A percentile compares a stretch with the other conserved stretches of the same genome.
phyloP scores from a whole-genome alignment of 2,888 invertebrate genomes.

The Diaprepes abbreviatus region DNA sequence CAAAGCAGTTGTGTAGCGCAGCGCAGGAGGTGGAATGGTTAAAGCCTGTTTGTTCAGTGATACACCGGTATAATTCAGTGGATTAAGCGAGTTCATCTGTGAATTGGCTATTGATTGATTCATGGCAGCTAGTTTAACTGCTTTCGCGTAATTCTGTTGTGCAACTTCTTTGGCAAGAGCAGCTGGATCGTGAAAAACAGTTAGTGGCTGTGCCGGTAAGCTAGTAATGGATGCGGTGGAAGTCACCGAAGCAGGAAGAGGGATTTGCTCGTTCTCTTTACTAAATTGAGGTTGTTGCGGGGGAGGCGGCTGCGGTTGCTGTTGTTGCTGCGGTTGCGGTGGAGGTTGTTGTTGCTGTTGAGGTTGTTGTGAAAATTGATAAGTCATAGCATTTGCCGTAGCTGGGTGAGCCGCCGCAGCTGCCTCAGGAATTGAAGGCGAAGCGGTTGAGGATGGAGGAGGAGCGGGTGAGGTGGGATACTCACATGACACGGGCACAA shows the following conservation, averaged over 20 bases:
- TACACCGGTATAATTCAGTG: conserved; percentile 79
- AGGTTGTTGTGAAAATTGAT: conserved; percentile 35
- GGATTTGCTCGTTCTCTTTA: conserved; percentile 63
- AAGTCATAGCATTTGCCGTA: conserved; percentile 37
- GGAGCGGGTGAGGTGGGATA: conserved; percentile 83
- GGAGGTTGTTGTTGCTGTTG: conserved; percentile 51
- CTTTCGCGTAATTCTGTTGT: conserved; percentile 86
- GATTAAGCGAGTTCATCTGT: conserved; percentile 69
- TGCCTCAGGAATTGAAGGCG: conserved; percentile 58
- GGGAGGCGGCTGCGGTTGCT: conserved; percentile 55
- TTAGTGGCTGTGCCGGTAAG: conserved; percentile 55
- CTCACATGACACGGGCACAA: conserved; percentile 99
- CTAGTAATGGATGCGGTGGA: conserved; percentile 50
- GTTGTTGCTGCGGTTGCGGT: conserved; percentile 4
- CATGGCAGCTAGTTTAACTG: conserved; percentile 75
- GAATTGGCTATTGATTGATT: conserved; percentile 56
- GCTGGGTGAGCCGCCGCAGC: conserved; percentile 58
- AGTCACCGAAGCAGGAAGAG: conserved; percentile 50
- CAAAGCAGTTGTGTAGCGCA: conserved; percentile 60
- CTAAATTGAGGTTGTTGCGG: conserved; percentile 53
- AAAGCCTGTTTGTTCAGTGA: conserved; percentile 76
- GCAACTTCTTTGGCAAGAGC: conserved; percentile 85
- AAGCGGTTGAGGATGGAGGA: conserved; percentile 62
- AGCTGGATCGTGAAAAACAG: conserved; percentile 72
- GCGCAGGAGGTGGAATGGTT: conserved; percentile 64